Conservation (phyloP, 2,888 invertebrate genomes). For the Agrotis puta region DNA sequence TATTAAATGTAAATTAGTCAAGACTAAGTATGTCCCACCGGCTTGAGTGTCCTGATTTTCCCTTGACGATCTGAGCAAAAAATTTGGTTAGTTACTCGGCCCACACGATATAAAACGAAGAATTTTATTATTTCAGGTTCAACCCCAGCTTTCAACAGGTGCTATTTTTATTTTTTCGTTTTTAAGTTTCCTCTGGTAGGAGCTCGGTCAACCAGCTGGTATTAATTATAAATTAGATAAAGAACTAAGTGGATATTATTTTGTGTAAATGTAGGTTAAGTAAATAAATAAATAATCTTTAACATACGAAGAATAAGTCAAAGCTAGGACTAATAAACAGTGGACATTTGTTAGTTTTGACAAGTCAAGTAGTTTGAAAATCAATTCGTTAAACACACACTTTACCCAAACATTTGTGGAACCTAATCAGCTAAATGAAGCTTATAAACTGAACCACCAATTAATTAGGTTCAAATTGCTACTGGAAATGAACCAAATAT, state of each 20-base stretch:
- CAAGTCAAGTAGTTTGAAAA: conserved; percentile 13
- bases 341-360: background rate
- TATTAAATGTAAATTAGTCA: background rate
- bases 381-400: conserved; percentile 14
- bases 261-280: too few relatives aligned
- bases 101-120: background rate
- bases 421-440: conserved; percentile 28
- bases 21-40: background rate
- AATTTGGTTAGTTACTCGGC: background rate
- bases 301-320: background rate
- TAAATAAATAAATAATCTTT: too few relatives aligned
- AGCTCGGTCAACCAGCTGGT: too few relatives aligned
- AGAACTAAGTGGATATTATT: too few relatives aligned
- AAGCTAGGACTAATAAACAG: background rate
- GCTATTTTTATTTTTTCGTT: too few relatives aligned
- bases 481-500: conserved; percentile 13
- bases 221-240: too few relatives aligned
- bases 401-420: conserved; percentile 2
- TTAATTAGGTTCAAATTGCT: conserved; percentile 32
- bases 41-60: background rate
- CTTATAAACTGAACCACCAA: conserved; percentile 21
- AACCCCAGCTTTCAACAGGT: too few relatives aligned
- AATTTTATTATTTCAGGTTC: too few relatives aligned
- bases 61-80: background rate
- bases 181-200: too few relatives aligned